phyloP scores from a whole-genome alignment of 2,113 vertebrate genomes.

The Pholis gunnellus region DNA sequence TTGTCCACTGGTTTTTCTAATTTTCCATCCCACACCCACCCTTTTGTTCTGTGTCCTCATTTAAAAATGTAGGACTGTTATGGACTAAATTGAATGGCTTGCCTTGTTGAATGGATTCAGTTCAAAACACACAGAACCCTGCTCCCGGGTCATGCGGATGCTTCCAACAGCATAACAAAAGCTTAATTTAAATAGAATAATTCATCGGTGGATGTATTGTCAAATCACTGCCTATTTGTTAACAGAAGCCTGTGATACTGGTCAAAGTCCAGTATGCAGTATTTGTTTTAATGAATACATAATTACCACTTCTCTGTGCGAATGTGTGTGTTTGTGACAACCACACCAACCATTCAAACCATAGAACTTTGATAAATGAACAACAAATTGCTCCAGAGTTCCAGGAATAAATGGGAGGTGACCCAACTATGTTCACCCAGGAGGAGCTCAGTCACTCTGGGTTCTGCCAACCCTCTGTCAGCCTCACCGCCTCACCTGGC shows the following conservation, averaged over 20 bases:
- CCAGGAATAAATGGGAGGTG: constrained; percentile 3
- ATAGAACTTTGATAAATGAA: background rate
- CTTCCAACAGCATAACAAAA: constrained; percentile 43
- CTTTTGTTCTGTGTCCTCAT: constrained; percentile 28
- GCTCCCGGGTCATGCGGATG: constrained; percentile 10
- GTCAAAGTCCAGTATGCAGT: constrained; percentile 24
- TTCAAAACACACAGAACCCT: constrained; percentile 20
- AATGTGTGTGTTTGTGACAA: background rate
- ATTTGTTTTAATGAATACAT: constrained; percentile 33
- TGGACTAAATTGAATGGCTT: constrained; percentile 25
- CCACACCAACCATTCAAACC: constrained; percentile 3
- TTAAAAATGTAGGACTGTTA: constrained; percentile 11
- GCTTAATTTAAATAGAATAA: constrained; percentile 69
- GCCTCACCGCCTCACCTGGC: constrained; percentile 26
- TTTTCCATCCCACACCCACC: background rate
- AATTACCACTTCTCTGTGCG: constrained; percentile 5
- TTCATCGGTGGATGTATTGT: constrained; percentile 56
- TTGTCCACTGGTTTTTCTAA: constrained; percentile 3
- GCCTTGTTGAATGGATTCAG: constrained; percentile 34
- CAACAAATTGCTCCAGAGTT: constrained; percentile 4
- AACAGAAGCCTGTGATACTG: constrained; percentile 48
- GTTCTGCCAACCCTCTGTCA: constrained; percentile 21
- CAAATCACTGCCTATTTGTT: constrained; percentile 41
- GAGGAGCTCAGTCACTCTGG: constrained; percentile 1
- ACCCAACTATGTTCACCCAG: background rate